Evolutionary conservation across 2,888 invertebrate species (phyloP), one percentile per base, ranked within the genome.

Genomic region (Yponomeuta cagnagella): DNA sequence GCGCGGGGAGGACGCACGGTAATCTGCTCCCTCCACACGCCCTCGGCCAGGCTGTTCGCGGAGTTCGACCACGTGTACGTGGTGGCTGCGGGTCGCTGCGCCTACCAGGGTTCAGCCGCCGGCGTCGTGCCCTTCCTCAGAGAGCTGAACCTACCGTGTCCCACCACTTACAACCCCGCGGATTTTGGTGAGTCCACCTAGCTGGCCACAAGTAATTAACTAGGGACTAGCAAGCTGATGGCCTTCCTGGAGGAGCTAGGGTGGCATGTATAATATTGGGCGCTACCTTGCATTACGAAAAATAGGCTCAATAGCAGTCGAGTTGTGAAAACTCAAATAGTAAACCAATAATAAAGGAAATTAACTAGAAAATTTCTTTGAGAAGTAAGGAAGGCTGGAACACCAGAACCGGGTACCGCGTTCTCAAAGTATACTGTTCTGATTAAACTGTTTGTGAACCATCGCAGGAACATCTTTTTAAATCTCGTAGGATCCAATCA

Each of bases 21-120:
- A 8, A 94, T 99, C 72, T 98, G 98, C 81, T 98, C 98, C 0
- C 95, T 99, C 70, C 99, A 99, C 87, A 98, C 98, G n/a, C 99
- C 99, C 0, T 98, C 98, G 74, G 98, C 98, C 0, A 95, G 96
- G 75, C 93, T 98, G 70, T 98, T 99, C 85, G 95, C 97, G 15
- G 96, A 96, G 92, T 98, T 99, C 83, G 98, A 97, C 87, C 96
- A 98, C 81, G 95, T 98, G 2, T 98, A 98, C 81, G 95, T 98
- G 71, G 94, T 99, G 68, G 95, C 98, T 0, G 95, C 94, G 69
- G 99, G 99, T 0, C 95, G 97, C 77, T 98, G 98, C 82, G 95
- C 97, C 8, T 99, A 97, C 85, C 96, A 97, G 78, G 98, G 98
- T 2, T 93, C 95, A 0, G 94, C 96, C 0, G 87, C 92, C 1